A percentile compares a stretch with the other conserved stretches of the same genome.
Conservation (phyloP, 1,140 invertebrate genomes). For the Aphidius ervi region DNA sequence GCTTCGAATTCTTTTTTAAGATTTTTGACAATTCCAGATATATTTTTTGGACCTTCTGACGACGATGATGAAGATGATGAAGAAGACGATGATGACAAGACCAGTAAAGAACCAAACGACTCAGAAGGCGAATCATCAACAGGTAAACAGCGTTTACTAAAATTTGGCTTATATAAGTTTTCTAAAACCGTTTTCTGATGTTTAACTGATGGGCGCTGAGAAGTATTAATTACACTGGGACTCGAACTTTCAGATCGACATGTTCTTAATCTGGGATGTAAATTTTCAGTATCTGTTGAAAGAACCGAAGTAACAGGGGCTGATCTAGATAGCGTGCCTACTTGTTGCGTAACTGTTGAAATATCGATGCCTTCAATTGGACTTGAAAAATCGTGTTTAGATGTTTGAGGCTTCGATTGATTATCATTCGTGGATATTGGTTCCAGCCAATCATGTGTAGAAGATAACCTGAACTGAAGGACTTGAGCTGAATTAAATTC, state of each 20-base stretch:
- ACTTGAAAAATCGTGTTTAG: constrained; percentile 24
- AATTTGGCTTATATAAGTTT: constrained; percentile 50
- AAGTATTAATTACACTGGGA: constrained; percentile 51
- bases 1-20: constrained; percentile 83
- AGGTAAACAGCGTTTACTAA: constrained; percentile 44
- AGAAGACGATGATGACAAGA: constrained; percentile 14
- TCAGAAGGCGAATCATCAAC: constrained; percentile 48
- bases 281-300: constrained; percentile 47
- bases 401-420: constrained; percentile 23
- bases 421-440: constrained; percentile 21
- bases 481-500: constrained; percentile 12
- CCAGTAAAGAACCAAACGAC: constrained; percentile 14
- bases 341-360: constrained; percentile 32
- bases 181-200: constrained; percentile 60
- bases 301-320: constrained; percentile 61
- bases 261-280: constrained; percentile 35
- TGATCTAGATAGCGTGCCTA: constrained; percentile 58
- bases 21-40: constrained; percentile 70
- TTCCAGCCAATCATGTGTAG: constrained; percentile 37
- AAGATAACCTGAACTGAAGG: constrained; percentile 42
- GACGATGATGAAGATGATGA: constrained; percentile 23
- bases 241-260: constrained; percentile 50
- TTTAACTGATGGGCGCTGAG: constrained; percentile 58
- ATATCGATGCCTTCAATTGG: constrained; percentile 43
- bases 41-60: constrained; percentile 43